phyloP scores from a whole-genome alignment of 2,888 invertebrate genomes.

The Ryuthela nishihirai region DNA sequence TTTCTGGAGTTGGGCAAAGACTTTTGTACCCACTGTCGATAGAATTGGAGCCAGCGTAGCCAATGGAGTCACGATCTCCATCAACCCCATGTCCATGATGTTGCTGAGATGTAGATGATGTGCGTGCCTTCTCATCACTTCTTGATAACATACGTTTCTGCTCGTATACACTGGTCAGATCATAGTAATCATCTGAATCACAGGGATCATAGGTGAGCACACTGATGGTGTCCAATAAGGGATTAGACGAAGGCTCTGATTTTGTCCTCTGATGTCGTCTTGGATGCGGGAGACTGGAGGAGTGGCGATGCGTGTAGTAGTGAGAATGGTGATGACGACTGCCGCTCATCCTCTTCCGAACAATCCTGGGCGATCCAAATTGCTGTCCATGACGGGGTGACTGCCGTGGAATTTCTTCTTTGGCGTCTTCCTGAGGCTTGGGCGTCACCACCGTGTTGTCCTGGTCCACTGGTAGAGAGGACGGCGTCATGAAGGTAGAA shows the following conservation, averaged over 20 bases:
- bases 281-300: slow-evolving; percentile 8
- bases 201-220: slow-evolving; percentile 44
- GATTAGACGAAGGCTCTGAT: slow-evolving; percentile 42
- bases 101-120: slow-evolving; percentile 3
- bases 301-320: slow-evolving; percentile 1
- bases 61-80: slow-evolving; percentile 46
- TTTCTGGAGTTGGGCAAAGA: slow-evolving; percentile 49
- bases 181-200: slow-evolving; percentile 45
- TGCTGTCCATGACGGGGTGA: neutral
- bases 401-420: neutral
- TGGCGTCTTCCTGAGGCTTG: neutral
- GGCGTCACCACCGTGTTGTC: neutral
- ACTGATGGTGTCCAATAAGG: slow-evolving; percentile 49
- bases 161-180: slow-evolving; percentile 32
- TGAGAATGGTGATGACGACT: neutral
- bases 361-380: slow-evolving; percentile 2
- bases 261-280: slow-evolving; percentile 3
- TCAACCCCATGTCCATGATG: slow-evolving; percentile 27
- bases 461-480: slow-evolving; percentile 10
- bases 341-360: slow-evolving; percentile 8
- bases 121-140: slow-evolving; percentile 9
- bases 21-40: slow-evolving; percentile 50
- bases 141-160: slow-evolving; percentile 5
- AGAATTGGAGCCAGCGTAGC: slow-evolving; percentile 49
- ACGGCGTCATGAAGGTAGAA: slow-evolving; percentile 5